These are phyloP conservation scores for Microctenopoma stevenorrisi DNA, from an alignment of 2,797 vertebrate species.

Conservation along the genomic window DNA sequence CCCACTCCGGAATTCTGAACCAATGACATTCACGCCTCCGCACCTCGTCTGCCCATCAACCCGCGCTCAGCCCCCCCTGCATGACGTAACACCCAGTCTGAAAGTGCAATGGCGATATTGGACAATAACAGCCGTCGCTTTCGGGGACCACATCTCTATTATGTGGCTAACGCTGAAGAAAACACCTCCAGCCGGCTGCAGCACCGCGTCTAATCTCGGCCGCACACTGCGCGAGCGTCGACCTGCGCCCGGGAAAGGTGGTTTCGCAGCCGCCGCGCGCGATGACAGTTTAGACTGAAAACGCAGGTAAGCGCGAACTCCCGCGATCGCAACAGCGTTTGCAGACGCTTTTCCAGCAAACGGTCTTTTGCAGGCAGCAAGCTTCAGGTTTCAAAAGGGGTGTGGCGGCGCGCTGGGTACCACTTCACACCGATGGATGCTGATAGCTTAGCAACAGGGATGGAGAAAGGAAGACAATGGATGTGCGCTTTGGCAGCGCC, in stretches of 20 bases:
- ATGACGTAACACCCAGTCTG: slow-evolving; percentile 82
- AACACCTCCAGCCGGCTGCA: slow-evolving; percentile 54
- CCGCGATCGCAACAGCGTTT: slow-evolving; percentile 13
- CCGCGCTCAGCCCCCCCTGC: slow-evolving; percentile 51
- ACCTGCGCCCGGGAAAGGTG: slow-evolving; percentile 52
- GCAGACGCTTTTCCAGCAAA: slow-evolving; percentile 18
- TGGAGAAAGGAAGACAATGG: slow-evolving; percentile 68
- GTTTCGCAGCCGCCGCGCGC: slow-evolving; percentile 46
- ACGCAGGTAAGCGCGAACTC: slow-evolving; percentile 71
- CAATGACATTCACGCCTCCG: slow-evolving; percentile 51
- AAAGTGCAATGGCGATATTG: slow-evolving; percentile 84
- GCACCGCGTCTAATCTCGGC: slow-evolving; percentile 28
- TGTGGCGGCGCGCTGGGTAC: slow-evolving; percentile 76
- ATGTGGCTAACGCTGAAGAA: slow-evolving; percentile 70
- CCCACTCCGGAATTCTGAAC: slow-evolving; percentile 46
- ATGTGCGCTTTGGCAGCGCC: slow-evolving; percentile 54
- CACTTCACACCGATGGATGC: slow-evolving; percentile 73
- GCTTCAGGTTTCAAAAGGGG: slow-evolving; percentile 69
- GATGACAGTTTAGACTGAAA: slow-evolving; percentile 75
- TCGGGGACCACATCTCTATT: slow-evolving; percentile 68
- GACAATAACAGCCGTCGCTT: slow-evolving; percentile 81
- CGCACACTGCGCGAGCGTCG: slow-evolving; percentile 47
- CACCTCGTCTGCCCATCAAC: slow-evolving; percentile 73
- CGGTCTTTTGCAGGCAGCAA: slow-evolving; percentile 30
- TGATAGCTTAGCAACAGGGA: slow-evolving; percentile 81